Evolutionary conservation across 2,797 vertebrate species (phyloP), one percentile per base, ranked within the genome.

Genomic region (Oreortyx pictus): DNA sequence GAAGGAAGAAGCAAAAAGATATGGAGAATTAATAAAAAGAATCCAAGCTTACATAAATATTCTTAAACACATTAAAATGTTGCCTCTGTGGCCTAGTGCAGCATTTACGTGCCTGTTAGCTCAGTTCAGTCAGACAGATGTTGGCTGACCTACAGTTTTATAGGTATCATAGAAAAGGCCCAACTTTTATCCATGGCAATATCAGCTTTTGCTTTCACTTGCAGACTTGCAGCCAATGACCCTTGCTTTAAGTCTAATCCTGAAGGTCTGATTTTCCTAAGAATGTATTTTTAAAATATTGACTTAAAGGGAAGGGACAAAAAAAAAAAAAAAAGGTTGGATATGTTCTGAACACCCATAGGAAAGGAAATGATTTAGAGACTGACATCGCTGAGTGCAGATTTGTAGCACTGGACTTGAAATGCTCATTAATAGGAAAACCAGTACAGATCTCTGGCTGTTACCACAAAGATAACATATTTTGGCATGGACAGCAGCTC

Each of bases 251-350:
- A 43, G 43, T 29, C 49, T 78, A 68, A 80, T 68, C 61, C 65
- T 61, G 61, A 71, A 68, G 20, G 66, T 57, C 59, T 9, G 20
- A 44, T 90, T 92, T 92, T 41, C 33, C 24, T 23, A 65, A 83
- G 23, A 31, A 78, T 75, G 87, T 85, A 14, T 57, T 89, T 89
- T 92, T 61, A 46, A 89, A 89, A 87, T 78, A 88, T 52, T 85
- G 49, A 68, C 52, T 74, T 89, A 54, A 64, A 72, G 15, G 24
- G 24, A 84, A 77, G 33, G 71, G 41, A 54, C 5, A 57, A 77
- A 89, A 88, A 88, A 4, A 43, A 31, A 57, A 77, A 89, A 88
- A 88, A 76, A 8, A 4, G 39, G 33, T 47, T 64, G 78, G 83
- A 75, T 54, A 3, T 64, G 57, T 73, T 44, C 37, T 89, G 46